phyloP scores from a whole-genome alignment of 2,888 invertebrate species.

The Zygaena filipendulae region DNA sequence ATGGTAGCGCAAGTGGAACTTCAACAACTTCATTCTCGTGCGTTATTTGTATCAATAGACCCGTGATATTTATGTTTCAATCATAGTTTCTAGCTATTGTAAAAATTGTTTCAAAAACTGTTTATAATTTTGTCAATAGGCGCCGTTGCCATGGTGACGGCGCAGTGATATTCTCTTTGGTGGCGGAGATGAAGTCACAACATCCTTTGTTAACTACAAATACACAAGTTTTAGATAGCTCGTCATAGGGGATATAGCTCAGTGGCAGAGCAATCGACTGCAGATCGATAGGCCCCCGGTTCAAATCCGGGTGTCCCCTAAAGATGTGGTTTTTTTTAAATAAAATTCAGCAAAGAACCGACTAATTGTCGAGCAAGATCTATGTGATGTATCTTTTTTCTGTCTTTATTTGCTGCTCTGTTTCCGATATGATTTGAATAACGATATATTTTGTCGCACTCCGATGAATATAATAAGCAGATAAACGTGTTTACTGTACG shows the following conservation, averaged over 20 bases:
- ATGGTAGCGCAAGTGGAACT: constrained; percentile 77
- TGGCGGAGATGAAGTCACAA: constrained; percentile 14
- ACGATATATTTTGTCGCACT: no score
- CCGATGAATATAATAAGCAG: no score
- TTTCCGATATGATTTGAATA: no score
- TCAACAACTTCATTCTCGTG: constrained; percentile 77
- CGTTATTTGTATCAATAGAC: constrained; percentile 11
- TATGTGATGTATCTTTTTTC: no score
- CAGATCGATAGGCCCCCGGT: constrained; percentile 65
- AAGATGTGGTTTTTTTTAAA: no score
- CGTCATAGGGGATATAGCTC: constrained; percentile 20
- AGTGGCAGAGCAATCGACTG: constrained; percentile 63
- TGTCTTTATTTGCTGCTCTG: no score
- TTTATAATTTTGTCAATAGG: constrained; percentile 45
- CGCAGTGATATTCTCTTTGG: constrained; percentile 13
- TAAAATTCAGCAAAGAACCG: no score
- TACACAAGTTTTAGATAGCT: no score
- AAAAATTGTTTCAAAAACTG: constrained; percentile 24
- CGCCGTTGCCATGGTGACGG: constrained; percentile 32
- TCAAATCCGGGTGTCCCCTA: constrained; percentile 63
- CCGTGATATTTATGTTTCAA: constrained; percentile 20
- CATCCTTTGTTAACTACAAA: no score
- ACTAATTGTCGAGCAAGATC: no score
- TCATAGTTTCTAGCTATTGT: constrained; percentile 16
- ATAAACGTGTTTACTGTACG: no score